Evolutionary conservation across 1,140 invertebrate genomes (phyloP).

Genomic region (Globodera rostochiensis): DNA sequence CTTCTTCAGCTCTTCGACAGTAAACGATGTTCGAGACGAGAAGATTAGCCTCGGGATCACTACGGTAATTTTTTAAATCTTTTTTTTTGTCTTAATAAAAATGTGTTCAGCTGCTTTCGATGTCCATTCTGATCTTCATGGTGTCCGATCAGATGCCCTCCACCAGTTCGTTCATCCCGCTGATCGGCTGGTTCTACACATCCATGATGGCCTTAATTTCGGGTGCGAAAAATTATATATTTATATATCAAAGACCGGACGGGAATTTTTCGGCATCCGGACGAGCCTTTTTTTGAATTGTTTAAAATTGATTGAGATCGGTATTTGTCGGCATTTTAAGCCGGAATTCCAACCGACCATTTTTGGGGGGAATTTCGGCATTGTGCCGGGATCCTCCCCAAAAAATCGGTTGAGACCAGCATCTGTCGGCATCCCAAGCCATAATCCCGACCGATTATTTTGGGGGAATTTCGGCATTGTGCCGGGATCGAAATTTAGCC

Average conservation of each 20-base stretch:
- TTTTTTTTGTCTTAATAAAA: background rate
- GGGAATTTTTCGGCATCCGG: no score
- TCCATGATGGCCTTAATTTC: constrained; percentile 51
- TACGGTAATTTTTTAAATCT: constrained; percentile 23
- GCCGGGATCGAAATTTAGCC: no score
- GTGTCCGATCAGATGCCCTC: constrained; percentile 53
- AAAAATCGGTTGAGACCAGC: no score
- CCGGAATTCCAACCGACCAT: no score
- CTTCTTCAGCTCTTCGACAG: constrained; percentile 58
- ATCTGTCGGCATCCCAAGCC: no score
- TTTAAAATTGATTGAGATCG: no score
- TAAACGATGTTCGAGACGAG: constrained; percentile 58
- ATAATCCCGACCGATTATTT: no score
- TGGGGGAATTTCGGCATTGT: no score
- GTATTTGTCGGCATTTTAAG: no score
- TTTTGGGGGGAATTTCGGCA: no score
- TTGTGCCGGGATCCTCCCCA: no score
- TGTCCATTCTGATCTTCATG: constrained; percentile 58
- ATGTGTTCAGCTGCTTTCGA: constrained; percentile 36
- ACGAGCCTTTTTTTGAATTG: no score
- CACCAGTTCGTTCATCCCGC: constrained; percentile 47
- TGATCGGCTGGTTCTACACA: constrained; percentile 54
- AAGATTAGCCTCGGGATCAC: constrained; percentile 59
- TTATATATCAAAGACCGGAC: constrained; percentile 36
- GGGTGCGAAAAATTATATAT: background rate